phyloP scores from a whole-genome alignment of 2,888 invertebrate genomes.

The Palloptera scutellata region DNA sequence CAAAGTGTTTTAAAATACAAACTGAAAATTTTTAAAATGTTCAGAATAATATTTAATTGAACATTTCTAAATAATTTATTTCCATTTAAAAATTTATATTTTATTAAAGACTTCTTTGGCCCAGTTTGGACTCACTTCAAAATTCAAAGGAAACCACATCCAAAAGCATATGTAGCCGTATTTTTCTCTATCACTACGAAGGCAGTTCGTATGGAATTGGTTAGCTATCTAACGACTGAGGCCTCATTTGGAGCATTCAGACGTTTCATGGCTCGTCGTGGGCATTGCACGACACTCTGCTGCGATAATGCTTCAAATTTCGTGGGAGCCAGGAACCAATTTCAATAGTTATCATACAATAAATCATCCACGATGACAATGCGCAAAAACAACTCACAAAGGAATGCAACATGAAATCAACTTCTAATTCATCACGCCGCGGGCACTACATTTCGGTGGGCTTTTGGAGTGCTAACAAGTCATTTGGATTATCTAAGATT shows the following conservation, averaged over 20 bases:
- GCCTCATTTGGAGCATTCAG: no score
- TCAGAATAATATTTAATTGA: no score
- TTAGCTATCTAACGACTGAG: background rate
- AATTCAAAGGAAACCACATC: background rate
- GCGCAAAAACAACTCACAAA: background rate
- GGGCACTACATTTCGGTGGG: background rate
- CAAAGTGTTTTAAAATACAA: no score
- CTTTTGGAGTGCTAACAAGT: no score
- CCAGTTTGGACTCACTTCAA: background rate
- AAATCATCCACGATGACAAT: background rate
- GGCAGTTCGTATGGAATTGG: background rate
- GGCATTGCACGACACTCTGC: background rate
- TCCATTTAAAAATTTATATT: no score
- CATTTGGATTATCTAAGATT: no score
- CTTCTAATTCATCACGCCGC: background rate
- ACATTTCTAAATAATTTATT: no score
- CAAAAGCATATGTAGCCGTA: background rate
- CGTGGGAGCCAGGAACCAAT: background rate
- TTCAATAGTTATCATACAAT: background rate
- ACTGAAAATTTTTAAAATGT: no score
- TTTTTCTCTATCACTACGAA: background rate
- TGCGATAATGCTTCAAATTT: background rate
- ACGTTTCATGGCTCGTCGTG: background rate
- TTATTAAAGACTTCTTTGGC: background rate
- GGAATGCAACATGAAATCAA: background rate